Evolutionary conservation across 2,888 invertebrate genomes (phyloP).

Genomic region (Apodemia mormo): DNA sequence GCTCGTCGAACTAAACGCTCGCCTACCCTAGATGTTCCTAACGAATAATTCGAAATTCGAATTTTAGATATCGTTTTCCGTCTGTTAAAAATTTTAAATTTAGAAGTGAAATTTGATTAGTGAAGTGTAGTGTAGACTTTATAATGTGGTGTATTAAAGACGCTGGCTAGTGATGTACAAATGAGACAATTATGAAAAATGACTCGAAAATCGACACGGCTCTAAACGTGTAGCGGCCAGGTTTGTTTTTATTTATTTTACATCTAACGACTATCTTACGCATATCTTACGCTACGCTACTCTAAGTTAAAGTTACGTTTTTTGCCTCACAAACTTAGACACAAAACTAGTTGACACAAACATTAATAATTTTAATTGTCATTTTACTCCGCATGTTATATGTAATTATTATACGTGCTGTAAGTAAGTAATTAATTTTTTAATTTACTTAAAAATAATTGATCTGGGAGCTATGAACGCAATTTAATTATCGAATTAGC

Average conservation of each 20-base stretch:
- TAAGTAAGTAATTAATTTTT: too few relatives aligned
- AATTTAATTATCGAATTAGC: too few relatives aligned
- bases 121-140: conserved; percentile 41
- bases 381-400: too few relatives aligned
- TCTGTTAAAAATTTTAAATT: conserved; percentile 32
- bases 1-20: conserved; percentile 49
- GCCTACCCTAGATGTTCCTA: conserved; percentile 40
- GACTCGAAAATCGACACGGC: conserved; percentile 42
- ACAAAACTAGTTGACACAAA: too few relatives aligned
- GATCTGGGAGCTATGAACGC: too few relatives aligned
- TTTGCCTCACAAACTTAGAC: not conserved
- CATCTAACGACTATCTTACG: not conserved
- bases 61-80: conserved; percentile 31
- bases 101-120: conserved; percentile 22
- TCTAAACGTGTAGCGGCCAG: conserved; percentile 56
- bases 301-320: not conserved
- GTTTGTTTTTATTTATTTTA: conserved; percentile 38
- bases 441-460: too few relatives aligned
- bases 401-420: too few relatives aligned
- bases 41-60: conserved; percentile 42
- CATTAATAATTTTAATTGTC: too few relatives aligned
- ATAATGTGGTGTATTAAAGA: conserved; percentile 63
- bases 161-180: conserved; percentile 53
- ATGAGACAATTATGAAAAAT: conserved; percentile 54
- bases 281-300: conserved; percentile 11